Evolutionary conservation across 2,888 invertebrate species (phyloP), one percentile per base, ranked within the genome.

Genomic region (Timandra comae): DNA sequence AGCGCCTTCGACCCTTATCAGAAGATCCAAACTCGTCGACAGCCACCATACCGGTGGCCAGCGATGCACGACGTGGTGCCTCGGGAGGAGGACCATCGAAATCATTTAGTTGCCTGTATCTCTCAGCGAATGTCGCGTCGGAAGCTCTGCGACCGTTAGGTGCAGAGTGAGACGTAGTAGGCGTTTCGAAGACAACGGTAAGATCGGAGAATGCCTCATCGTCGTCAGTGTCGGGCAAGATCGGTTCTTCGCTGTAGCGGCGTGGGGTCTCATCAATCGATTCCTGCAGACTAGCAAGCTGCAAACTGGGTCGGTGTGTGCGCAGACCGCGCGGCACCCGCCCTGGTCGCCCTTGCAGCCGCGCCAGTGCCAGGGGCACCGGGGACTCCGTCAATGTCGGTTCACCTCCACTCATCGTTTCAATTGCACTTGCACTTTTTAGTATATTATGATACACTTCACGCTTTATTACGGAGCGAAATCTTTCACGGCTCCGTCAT

Each of bases 1-100:
- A 90, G 50, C 89, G 90, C 41, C 90, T 67, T n/a, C 90, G 82
- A 7, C 88, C 88, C 53, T 88, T 88, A 52, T 86, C 86, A 43
- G 61, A 64, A 25, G 74, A 58, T 27, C 70, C 70, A 49, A 63
- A 73, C 16, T 64, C 72, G 38, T 75, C 85, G 28, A 54, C 61
- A 19, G 59, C 69, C 29, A 69, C 63, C 38, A 80, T 72, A 30
- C 81, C 78, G 35, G 85, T 82, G 35, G 85, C 82, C 41, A 86
- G 58, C 30, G 84, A 84, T 29, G 84, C 82, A 25, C 84, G 73
- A 12, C 81, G 87, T 50, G 80, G 86, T 43, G 53, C 59, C 30
- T 84, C 81, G 11, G 74, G 71, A 21, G 77, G 76, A 7, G 81
- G 72, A 3, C 64, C 73, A 46, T 86, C 86, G 45, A 80, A 82